Evolutionary conservation across 2,797 vertebrate genomes (phyloP).

Genomic region (Aphelocoma californica): DNA sequence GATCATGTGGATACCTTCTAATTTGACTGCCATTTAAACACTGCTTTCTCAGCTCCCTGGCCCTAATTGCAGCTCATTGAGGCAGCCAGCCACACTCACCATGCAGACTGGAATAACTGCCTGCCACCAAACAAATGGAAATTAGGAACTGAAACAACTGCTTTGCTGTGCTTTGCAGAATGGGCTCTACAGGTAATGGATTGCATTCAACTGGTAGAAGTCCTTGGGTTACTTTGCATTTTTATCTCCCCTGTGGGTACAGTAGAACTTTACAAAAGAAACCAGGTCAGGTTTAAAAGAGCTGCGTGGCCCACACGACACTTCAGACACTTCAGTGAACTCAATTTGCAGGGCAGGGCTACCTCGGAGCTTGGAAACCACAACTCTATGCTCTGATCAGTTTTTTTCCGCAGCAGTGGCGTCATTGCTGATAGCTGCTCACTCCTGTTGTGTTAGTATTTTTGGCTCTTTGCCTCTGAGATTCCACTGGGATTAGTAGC

Average conservation of each 20-base stretch:
- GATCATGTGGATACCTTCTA: slow-evolving; percentile 48
- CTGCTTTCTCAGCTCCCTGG: slow-evolving; percentile 49
- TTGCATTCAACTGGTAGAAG: background rate
- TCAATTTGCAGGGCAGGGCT: background rate
- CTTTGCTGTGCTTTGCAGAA: slow-evolving; percentile 26
- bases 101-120: slow-evolving; percentile 44
- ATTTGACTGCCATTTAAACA: slow-evolving; percentile 55
- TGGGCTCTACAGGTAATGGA: slow-evolving; percentile 13
- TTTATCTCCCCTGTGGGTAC: slow-evolving; percentile 1
- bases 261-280: slow-evolving; percentile 2
- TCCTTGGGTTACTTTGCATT: slow-evolving; percentile 35
- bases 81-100: background rate
- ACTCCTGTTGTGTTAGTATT: background rate
- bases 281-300: slow-evolving; percentile 36
- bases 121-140: slow-evolving; percentile 41
- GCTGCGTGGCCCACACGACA: background rate
- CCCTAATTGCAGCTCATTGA: slow-evolving; percentile 38
- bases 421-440: background rate
- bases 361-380: background rate
- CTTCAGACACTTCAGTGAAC: background rate
- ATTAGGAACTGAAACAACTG: slow-evolving; percentile 39
- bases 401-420: background rate
- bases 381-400: background rate
- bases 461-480: slow-evolving; percentile 46
- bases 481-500: slow-evolving; percentile 48